Evolutionary conservation across 2,888 invertebrate species (phyloP), one percentile per base, ranked within the genome.

Genomic region (Idaea biselata): DNA sequence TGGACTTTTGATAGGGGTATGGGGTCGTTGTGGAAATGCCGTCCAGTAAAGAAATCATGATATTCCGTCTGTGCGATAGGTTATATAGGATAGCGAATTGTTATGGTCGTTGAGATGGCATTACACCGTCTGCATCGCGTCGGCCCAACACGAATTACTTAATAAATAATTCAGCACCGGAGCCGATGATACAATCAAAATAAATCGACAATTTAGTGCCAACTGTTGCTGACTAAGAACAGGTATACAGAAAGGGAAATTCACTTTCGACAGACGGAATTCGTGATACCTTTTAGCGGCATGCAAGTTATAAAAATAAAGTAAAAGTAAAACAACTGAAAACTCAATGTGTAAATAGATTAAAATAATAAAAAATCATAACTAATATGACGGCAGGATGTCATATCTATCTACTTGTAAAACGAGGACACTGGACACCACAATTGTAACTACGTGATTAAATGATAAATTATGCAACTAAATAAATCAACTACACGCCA

Each of bases 11-110:
- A 14, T 44, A 44, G 44, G 11, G 11, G 44, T 44, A 44, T 14
- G 44, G 44, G 8, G 14, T 44, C 11, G 11, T 44, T 63, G 65
- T 69, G 69, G 69, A 64, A 71, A 64, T 63, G 66, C 62, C 68
- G 68, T 64, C 65, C 65, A 62, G 63, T 59, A 58, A 64, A 66
- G 58, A 68, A 62, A 64, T 60, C 59, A 59, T 11, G 25, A 8
- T 32, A 31, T 60, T 55, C 59, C 59, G 54, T 44, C 44, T 44
- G 11, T 44, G 44, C 44, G 32, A 16, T 11, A 60, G 55, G 11
- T n/a, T n/a, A n/a, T n/a, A n/a, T n/a, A n/a, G n/a, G n/a, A n/a
- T n/a, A 44, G 11, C 44, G 14, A 3, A 25, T n/a, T 25, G 25
- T 31, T 31, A 8, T 33, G 18, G 55, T 60, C 54, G 56, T 53